These are phyloP conservation scores for Subanguina moxae DNA, from an alignment of 1,140 invertebrate species.

Conservation along the genomic window DNA sequence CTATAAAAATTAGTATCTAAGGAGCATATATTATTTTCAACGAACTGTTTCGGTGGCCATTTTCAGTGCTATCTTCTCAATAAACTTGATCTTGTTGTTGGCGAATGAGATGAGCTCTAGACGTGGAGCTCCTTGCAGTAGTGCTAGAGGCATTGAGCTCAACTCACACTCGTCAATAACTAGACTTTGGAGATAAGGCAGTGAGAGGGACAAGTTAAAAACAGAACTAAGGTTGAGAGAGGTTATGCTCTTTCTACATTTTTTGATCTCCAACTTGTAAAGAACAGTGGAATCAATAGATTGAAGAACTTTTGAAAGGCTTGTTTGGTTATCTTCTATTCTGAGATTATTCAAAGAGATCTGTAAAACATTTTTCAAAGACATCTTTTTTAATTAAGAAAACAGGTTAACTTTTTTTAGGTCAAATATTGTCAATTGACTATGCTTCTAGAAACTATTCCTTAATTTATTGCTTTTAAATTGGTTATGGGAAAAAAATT, in stretches of 20 bases:
- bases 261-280: slow-evolving; percentile 25
- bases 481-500: too few species aligned
- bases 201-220: too few species aligned
- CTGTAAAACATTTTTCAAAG: too few species aligned
- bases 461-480: too few species aligned
- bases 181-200: slow-evolving; percentile 21
- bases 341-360: too few species aligned
- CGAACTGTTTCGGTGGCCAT: background rate
- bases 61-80: background rate
- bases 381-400: too few species aligned
- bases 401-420: too few species aligned
- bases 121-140: slow-evolving; percentile 7
- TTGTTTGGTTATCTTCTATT: background rate
- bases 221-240: too few species aligned
- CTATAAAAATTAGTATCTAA: slow-evolving; percentile 26
- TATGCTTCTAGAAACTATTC: too few species aligned
- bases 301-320: too few species aligned
- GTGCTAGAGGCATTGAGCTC: slow-evolving; percentile 17
- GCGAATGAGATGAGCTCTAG: slow-evolving; percentile 20
- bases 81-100: slow-evolving; percentile 30
- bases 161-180: slow-evolving; percentile 35
- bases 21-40: too few species aligned
- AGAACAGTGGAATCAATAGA: background rate
- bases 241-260: slow-evolving; percentile 15
- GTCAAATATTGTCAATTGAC: too few species aligned